Base-by-base conservation (phyloP, 1,140 invertebrate species). In the Heterodera schachtii region DNA sequence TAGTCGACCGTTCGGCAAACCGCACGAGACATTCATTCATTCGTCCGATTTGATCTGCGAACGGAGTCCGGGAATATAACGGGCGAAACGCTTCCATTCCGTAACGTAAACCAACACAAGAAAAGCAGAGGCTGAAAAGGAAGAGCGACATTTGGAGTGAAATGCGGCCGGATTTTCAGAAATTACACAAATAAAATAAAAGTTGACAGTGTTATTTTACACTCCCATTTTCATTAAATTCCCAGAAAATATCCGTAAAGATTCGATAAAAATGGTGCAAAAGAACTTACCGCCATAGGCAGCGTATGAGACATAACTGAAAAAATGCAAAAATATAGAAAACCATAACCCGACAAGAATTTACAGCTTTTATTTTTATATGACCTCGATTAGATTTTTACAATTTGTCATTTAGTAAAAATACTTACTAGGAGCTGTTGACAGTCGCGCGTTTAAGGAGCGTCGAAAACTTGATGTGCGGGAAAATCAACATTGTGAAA, bases 361-460 rank as follows among this genome's bases (percentile, higher is more conserved):
- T 41, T 69, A 78, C 41, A 69, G 2, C 19, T 19, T 19, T 64
- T 64, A 3, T 31, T 31, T 31, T 64, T 64, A 3, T n/a, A 5
- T 11, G 16, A 64, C 19, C 19, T 19, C 57, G 57, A 19, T 19
- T 19, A 2, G 11, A 19, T 64, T 13, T 52, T 52, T 52, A 11
- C 16, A 52, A 11, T 52, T 52, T 52, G 52, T 11, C 16, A 11
- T 7, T 52, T 31, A 31, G 31, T 31, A 31, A 31, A 31, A 31
- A 31, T 19, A 16, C 21, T 49, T 21, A 78, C 77, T 70, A 78
- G 44, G 44, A n/a, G 13, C n/a, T 78, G 64, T 78, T 78, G 77
- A 46, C 19, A 6, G 64, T 21, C 11, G 77, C 77, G 16, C 77
- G 21, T 44, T 78, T 78, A 31, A 78, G 19, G 21, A 78, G 60